A percentile compares a stretch with the other conserved stretches of the same genome.
These are phyloP conservation scores for Drepana arcuata DNA, from an alignment of 1,140 invertebrate species.

Conservation along the genomic window DNA sequence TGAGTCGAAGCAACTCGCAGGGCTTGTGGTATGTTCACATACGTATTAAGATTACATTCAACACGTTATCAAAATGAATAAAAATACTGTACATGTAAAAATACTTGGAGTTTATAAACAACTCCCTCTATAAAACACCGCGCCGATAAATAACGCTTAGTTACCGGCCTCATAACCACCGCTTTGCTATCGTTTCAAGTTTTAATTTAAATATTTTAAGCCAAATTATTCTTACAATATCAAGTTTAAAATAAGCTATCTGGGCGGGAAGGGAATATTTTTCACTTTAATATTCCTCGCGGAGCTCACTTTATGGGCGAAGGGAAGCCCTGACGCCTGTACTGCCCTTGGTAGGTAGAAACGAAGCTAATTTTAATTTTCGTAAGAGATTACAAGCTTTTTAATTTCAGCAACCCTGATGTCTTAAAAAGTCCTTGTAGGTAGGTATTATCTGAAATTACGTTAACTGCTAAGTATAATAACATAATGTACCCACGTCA, in stretches of 20 bases:
- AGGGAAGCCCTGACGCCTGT: too few species aligned
- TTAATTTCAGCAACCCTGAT: too few species aligned
- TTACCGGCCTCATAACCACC: constrained; percentile 6
- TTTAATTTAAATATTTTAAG: constrained; percentile 15
- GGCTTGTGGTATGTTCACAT: constrained; percentile 33
- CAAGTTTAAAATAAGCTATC: constrained; percentile 18
- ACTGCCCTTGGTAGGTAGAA: too few species aligned
- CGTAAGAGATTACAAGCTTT: too few species aligned
- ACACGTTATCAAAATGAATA: constrained; percentile 41
- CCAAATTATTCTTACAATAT: constrained; percentile 17
- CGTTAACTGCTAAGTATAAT: too few species aligned
- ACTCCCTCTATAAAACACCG: constrained; percentile 5
- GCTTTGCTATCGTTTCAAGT: constrained; percentile 13
- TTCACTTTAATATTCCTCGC: constrained; percentile 8
- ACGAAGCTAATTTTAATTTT: too few species aligned
- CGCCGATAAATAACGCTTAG: constrained; percentile 3
- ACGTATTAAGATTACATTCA: constrained; percentile 39
- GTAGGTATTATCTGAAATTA: too few species aligned
- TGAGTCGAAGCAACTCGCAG: constrained; percentile 31
- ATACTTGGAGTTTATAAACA: constrained; percentile 18
- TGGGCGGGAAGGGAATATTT: constrained; percentile 3
- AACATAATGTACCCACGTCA: too few species aligned
- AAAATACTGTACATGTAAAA: constrained; percentile 28
- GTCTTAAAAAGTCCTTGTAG: too few species aligned
- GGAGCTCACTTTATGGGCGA: too few species aligned